These are phyloP conservation scores for Chunga burmeisteri DNA, from an alignment of 2,113 vertebrate genomes.

Conservation along the genomic window DNA sequence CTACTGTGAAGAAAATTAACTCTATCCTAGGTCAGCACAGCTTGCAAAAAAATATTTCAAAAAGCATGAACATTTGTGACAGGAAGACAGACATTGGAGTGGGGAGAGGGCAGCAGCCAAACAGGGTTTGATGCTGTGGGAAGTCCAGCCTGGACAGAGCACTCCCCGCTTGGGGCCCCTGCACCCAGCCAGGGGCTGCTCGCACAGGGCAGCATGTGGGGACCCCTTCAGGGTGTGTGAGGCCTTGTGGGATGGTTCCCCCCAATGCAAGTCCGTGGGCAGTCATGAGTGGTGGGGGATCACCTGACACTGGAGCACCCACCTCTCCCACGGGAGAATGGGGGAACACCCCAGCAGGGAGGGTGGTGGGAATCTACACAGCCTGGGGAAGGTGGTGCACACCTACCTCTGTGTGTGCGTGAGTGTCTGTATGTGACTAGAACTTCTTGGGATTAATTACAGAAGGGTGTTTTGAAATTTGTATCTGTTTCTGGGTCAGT, in stretches of 20 bases:
- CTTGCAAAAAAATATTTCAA: not conserved
- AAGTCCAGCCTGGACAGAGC: not conserved
- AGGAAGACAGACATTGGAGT: not conserved
- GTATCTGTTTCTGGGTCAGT: not conserved
- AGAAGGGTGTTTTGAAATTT: not conserved
- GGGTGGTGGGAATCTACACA: not conserved
- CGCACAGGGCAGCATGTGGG: not conserved
- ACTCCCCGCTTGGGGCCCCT: fast-evolving
- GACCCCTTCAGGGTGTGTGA: not conserved
- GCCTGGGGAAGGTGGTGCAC: not conserved
- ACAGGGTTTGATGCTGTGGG: not conserved
- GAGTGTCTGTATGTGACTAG: not conserved
- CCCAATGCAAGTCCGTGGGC: not conserved
- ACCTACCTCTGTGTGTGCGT: not conserved
- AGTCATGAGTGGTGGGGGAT: not conserved
- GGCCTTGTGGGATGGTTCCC: too few species aligned
- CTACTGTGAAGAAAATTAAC: too few species aligned
- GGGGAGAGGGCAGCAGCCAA: not conserved
- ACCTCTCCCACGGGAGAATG: not conserved
- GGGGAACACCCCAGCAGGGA: fast-evolving
- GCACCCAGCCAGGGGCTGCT: fast-evolving
- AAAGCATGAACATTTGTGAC: not conserved
- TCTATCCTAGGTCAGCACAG: too few species aligned
- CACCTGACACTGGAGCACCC: not conserved
- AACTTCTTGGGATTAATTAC: not conserved